A percentile compares a stretch with the other conserved stretches of the same genome.
Conservation (phyloP, 2,113 vertebrate genomes). For the Serilophus lunatus region DNA sequence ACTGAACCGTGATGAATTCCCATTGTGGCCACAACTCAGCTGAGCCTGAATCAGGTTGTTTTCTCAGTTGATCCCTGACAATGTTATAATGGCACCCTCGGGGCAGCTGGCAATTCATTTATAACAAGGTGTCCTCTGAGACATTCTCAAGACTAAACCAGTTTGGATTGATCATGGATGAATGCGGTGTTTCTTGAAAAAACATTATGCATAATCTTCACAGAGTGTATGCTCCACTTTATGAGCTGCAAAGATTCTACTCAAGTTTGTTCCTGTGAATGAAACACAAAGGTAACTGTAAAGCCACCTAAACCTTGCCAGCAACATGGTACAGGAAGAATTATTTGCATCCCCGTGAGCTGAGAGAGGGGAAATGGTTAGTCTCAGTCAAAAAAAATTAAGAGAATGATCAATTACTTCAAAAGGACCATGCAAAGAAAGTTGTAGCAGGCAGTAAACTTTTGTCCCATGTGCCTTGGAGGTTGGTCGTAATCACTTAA, state of each 20-base stretch:
- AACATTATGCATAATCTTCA: not conserved
- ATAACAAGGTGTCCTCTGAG: not conserved
- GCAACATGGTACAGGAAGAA: not conserved
- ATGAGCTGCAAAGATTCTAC: not conserved
- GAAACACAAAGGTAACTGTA: not conserved
- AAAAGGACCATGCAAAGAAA: not conserved
- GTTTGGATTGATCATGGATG: not conserved
- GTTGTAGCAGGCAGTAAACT: not conserved
- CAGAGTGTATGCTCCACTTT: not conserved
- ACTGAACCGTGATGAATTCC: not conserved
- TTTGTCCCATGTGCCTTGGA: not conserved
- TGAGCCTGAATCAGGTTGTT: not conserved
- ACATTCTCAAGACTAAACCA: not conserved
- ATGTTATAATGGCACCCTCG: not conserved
- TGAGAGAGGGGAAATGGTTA: not conserved
- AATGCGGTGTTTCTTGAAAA: not conserved
- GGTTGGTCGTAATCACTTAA: not conserved
- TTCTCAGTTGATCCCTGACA: not conserved
- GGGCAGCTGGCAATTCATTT: not conserved
- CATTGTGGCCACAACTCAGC: not conserved
- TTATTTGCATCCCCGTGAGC: not conserved
- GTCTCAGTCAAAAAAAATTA: not conserved
- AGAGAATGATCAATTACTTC: not conserved
- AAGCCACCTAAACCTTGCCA: not conserved
- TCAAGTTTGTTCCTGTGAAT: not conserved